Evolutionary conservation across 53 echinoderm and acorn worm genomes (phyloP).

Genomic region (Apostichopus leukothele): DNA sequence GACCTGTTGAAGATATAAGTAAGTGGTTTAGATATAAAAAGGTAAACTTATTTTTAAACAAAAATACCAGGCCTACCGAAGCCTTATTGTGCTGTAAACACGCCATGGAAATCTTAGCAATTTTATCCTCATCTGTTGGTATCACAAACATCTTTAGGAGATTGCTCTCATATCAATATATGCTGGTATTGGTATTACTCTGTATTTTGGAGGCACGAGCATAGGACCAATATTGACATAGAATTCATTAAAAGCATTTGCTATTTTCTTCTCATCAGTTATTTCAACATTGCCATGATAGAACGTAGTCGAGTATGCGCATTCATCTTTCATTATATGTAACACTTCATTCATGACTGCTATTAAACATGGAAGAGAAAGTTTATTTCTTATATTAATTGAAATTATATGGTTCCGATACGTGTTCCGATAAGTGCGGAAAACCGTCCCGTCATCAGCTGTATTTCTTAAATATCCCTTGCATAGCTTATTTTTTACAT

Average conservation of each 20-base stretch:
- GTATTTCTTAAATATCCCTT: no score
- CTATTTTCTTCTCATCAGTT: neutral
- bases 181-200: neutral
- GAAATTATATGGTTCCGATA: no score
- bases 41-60: neutral
- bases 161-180: neutral
- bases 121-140: neutral
- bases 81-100: neutral
- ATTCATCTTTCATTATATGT: no score
- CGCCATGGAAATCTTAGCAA: neutral
- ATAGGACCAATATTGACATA: neutral
- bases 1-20: neutral
- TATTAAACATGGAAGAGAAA: no score
- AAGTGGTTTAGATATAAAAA: neutral
- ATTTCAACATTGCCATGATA: neutral
- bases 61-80: neutral
- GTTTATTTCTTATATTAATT: no score
- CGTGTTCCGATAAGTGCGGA: no score
- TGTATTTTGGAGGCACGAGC: neutral
- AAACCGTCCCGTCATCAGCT: no score
- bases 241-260: neutral
- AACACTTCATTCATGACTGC: no score
- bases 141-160: neutral
- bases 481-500: no score
- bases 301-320: no score